phyloP scores from a whole-genome alignment of 2,797 vertebrate genomes.

The Aplochiton taeniatus region DNA sequence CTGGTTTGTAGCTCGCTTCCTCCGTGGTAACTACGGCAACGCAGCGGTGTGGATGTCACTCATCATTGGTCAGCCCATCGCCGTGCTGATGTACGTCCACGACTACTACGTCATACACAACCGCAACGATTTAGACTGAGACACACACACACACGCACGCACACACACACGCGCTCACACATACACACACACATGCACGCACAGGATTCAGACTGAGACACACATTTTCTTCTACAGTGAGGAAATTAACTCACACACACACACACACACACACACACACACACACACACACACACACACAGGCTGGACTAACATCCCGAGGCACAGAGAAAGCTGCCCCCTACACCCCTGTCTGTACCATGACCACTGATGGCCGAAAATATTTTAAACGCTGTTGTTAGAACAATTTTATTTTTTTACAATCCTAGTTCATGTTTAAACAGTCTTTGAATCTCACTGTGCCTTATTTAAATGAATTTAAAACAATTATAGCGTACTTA shows the following conservation, averaged over 20 bases:
- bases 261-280: background rate
- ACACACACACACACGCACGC: background rate
- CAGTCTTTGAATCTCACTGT: too few relatives aligned
- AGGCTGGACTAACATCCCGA: too few relatives aligned
- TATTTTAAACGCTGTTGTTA: too few relatives aligned
- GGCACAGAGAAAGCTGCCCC: background rate
- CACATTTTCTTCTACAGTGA: background rate
- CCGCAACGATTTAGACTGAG: conserved; percentile 54
- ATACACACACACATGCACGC: conserved; percentile 3
- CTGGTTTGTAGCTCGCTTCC: conserved; percentile 82
- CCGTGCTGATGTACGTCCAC: conserved; percentile 92
- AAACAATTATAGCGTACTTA: too few relatives aligned
- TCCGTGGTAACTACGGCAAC: conserved; percentile 88
- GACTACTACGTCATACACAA: conserved; percentile 89
- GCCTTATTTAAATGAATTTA: too few relatives aligned
- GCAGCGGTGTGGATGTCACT: conserved; percentile 89
- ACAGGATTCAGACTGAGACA: background rate
- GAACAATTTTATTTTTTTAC: too few relatives aligned
- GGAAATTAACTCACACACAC: too few relatives aligned
- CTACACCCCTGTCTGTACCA: background rate
- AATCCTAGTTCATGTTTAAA: too few relatives aligned
- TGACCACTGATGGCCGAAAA: background rate
- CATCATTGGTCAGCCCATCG: conserved; percentile 90
- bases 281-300: background rate
- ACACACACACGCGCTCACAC: background rate